phyloP scores from a whole-genome alignment of 2,888 invertebrate species.

The Ochropleura plecta region DNA sequence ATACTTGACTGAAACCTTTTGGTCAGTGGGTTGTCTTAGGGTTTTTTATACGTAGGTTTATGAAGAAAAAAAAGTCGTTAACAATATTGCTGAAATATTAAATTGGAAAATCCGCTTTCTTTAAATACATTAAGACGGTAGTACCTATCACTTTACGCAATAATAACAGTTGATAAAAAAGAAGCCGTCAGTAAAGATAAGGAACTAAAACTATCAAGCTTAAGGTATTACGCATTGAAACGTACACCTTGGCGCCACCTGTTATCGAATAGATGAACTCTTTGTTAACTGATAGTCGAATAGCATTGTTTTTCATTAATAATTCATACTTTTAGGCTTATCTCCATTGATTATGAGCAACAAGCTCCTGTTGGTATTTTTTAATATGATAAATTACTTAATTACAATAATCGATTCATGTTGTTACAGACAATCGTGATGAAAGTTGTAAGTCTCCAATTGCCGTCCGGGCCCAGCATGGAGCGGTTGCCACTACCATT shows the following conservation, averaged over 20 bases:
- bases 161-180: slow-evolving; percentile 53
- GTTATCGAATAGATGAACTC: slow-evolving; percentile 53
- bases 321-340: neutral
- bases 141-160: slow-evolving; percentile 29
- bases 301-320: neutral
- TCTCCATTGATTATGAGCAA: neutral
- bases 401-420: slow-evolving; percentile 20
- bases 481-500: slow-evolving; percentile 95
- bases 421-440: slow-evolving; percentile 87
- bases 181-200: slow-evolving; percentile 50
- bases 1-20: slow-evolving; percentile 15
- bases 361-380: slow-evolving; percentile 5
- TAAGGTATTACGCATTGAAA: slow-evolving; percentile 14
- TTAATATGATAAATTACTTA: neutral
- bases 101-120: slow-evolving; percentile 7
- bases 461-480: slow-evolving; percentile 93
- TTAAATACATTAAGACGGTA: slow-evolving; percentile 39
- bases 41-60: neutral
- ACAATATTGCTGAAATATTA: slow-evolving; percentile 10
- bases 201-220: slow-evolving; percentile 24
- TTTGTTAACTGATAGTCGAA: slow-evolving; percentile 13
- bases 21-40: too few species aligned
- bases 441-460: slow-evolving; percentile 93
- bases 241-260: slow-evolving; percentile 57
- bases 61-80: neutral